phyloP scores from a whole-genome alignment of 2,888 invertebrate species.

The Cylindroiulus punctatus region DNA sequence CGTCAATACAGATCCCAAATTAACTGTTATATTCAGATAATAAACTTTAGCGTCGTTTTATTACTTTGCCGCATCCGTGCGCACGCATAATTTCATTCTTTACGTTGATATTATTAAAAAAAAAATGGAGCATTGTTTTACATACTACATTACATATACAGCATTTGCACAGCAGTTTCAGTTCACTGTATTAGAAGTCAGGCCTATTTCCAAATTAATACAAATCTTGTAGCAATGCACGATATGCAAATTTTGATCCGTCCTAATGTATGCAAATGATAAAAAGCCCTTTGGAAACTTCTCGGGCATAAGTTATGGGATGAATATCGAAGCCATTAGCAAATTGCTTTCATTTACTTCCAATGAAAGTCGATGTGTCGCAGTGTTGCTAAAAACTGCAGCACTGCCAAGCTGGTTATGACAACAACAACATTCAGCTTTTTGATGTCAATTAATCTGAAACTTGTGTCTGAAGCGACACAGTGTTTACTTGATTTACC shows the following conservation, averaged over 20 bases:
- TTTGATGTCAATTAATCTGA: conserved; percentile 37
- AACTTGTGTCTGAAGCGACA: conserved; percentile 1
- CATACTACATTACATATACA: too few relatives aligned
- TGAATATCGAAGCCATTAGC: conserved; percentile 33
- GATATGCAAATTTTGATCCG: background rate
- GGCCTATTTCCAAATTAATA: conserved; percentile 13
- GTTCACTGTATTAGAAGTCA: background rate
- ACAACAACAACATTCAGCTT: background rate
- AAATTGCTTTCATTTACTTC: conserved; percentile 34
- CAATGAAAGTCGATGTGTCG: background rate
- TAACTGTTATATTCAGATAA: conserved; percentile 37
- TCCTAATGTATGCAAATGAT: background rate
- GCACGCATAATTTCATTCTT: conserved; percentile 29
- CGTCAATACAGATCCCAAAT: conserved; percentile 9
- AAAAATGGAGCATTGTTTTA: background rate
- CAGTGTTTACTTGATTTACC: background rate
- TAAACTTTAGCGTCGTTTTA: conserved; percentile 29
- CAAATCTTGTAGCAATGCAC: background rate
- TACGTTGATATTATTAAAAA: background rate
- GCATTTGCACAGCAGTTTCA: too few relatives aligned
- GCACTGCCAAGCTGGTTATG: background rate
- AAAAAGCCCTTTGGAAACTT: conserved; percentile 21
- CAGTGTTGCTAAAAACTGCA: background rate
- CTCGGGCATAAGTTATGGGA: conserved; percentile 28
- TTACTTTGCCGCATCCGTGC: conserved; percentile 34